Evolutionary conservation across 1,140 invertebrate genomes (phyloP).

Genomic region (Cherax quadricarinatus): DNA sequence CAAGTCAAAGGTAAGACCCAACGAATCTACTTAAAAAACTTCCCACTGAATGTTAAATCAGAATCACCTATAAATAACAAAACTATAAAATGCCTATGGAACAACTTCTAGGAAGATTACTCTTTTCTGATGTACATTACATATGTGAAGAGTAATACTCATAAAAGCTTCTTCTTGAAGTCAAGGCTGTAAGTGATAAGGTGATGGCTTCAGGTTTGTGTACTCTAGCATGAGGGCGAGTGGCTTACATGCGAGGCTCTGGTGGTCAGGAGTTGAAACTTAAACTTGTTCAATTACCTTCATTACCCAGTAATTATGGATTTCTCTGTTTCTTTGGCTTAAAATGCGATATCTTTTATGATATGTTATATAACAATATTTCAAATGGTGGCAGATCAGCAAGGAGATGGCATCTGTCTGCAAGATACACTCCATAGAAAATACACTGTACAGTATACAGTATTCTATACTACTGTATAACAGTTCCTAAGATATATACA

Average conservation of each 20-base stretch:
- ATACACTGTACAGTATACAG: too few relatives aligned
- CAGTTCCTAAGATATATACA: too few relatives aligned
- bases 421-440: too few relatives aligned
- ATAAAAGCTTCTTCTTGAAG: slow-evolving; percentile 1
- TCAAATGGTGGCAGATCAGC: too few relatives aligned
- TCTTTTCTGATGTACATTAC: background rate
- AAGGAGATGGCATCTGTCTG: too few relatives aligned
- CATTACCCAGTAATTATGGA: slow-evolving; percentile 9
- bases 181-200: slow-evolving; percentile 12
- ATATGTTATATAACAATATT: background rate
- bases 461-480: too few relatives aligned
- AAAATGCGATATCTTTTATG: background rate
- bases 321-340: background rate
- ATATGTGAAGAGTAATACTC: slow-evolving; percentile 5
- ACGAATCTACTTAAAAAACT: background rate
- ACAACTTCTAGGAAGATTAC: slow-evolving; percentile 23
- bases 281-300: slow-evolving; percentile 7
- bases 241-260: slow-evolving; percentile 57
- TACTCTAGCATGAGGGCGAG: slow-evolving; percentile 45
- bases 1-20: background rate
- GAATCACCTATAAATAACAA: slow-evolving; percentile 4
- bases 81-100: background rate
- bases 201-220: slow-evolving; percentile 35
- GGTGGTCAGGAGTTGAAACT: slow-evolving; percentile 30
- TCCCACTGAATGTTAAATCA: background rate